phyloP scores from a whole-genome alignment of 1,140 invertebrate species.

The Rhagoletis zephyria region DNA sequence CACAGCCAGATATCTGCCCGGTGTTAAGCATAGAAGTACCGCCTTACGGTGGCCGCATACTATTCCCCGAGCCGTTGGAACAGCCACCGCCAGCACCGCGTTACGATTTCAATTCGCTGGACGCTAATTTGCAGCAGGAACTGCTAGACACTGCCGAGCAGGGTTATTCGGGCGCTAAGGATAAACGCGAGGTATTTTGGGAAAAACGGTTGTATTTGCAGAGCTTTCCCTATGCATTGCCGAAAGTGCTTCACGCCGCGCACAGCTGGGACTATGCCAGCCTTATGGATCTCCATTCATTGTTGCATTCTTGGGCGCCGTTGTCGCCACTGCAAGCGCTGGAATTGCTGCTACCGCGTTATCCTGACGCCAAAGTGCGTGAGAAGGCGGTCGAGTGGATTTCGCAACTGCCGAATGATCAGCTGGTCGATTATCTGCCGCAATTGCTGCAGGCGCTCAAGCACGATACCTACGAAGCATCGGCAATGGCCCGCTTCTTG shows the following conservation, averaged over 20 bases:
- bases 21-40: conserved; percentile 87
- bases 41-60: conserved; percentile 81
- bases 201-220: conserved; percentile 93
- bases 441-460: conserved; percentile 95
- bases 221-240: conserved; percentile 87
- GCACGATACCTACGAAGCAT: conserved; percentile 93
- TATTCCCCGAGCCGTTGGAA: conserved; percentile 80
- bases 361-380: conserved; percentile 90
- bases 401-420: conserved; percentile 85
- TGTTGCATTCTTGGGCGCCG: conserved; percentile 87
- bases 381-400: conserved; percentile 88
- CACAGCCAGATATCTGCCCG: conserved; percentile 82
- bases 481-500: conserved; percentile 86
- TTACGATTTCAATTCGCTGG: conserved; percentile 80
- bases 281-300: conserved; percentile 87
- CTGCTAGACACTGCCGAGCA: conserved; percentile 89
- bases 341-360: conserved; percentile 92
- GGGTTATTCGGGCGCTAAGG: conserved; percentile 82
- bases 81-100: conserved; percentile 70
- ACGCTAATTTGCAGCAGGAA: conserved; percentile 88
- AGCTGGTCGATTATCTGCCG: conserved; percentile 91
- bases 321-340: conserved; percentile 90
- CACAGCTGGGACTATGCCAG: conserved; percentile 91
- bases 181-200: conserved; percentile 88
- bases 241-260: conserved; percentile 91